phyloP scores from a whole-genome alignment of 2,113 vertebrate genomes.

The Entosphenus tridentatus region DNA sequence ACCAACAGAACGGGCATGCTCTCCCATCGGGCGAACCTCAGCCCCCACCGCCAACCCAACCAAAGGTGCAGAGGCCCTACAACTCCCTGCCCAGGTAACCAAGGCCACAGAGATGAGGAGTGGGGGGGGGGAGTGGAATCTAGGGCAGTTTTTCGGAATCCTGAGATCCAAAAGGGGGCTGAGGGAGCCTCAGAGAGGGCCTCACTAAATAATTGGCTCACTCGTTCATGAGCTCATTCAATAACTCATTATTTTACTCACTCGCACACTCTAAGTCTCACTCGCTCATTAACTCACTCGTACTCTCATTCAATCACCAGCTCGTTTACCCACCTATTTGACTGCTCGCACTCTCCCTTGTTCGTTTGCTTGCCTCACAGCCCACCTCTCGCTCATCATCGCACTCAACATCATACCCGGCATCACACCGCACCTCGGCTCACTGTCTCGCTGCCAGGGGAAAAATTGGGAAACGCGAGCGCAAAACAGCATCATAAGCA shows the following conservation, averaged over 20 bases:
- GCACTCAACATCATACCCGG: background rate
- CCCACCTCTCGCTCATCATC: background rate
- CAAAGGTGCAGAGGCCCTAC: too few species aligned
- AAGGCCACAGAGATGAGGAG: too few species aligned
- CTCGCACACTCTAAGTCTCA: background rate
- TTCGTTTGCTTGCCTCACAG: background rate
- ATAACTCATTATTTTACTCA: background rate
- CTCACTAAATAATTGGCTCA: background rate
- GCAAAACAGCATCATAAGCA: too few species aligned
- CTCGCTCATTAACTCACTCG: background rate
- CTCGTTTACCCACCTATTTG: background rate
- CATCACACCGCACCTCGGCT: background rate
- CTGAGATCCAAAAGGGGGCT: too few species aligned
- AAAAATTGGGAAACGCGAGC: too few species aligned
- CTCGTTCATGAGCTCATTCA: background rate
- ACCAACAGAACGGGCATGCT: too few species aligned
- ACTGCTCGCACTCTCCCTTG: background rate
- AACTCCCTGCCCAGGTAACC: too few species aligned
- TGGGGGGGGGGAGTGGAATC: too few species aligned
- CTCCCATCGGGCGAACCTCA: too few species aligned
- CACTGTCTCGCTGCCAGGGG: background rate
- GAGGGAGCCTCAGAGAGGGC: too few species aligned
- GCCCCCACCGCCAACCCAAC: too few species aligned
- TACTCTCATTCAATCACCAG: background rate
- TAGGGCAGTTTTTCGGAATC: too few species aligned